These are phyloP conservation scores for Drosophila paranaensis DNA, from an alignment of 2,888 invertebrate genomes.

Conservation along the genomic window DNA sequence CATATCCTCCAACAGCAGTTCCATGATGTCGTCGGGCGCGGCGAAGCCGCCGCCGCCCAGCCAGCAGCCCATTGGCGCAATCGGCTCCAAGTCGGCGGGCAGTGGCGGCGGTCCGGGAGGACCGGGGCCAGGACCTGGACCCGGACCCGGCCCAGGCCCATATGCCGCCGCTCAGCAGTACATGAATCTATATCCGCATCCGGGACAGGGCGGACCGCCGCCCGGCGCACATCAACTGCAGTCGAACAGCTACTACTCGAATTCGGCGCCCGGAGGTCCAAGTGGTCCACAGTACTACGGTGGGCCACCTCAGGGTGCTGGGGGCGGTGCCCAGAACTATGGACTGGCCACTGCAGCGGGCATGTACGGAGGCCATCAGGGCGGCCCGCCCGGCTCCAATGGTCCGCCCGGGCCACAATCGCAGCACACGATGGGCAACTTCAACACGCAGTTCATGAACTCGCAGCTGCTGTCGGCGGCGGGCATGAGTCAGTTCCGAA, in stretches of 20 bases:
- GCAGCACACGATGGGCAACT: slow-evolving; percentile 84
- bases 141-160: slow-evolving; percentile 70
- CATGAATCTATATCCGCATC: slow-evolving; percentile 85
- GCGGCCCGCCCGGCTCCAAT: slow-evolving; percentile 81
- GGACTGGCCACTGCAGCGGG: slow-evolving; percentile 82
- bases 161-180: slow-evolving; percentile 83
- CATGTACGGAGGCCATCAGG: slow-evolving; percentile 84
- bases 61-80: slow-evolving; percentile 93
- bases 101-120: slow-evolving; percentile 69
- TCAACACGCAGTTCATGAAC: slow-evolving; percentile 87
- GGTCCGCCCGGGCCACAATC: slow-evolving; percentile 81
- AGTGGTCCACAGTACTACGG: slow-evolving; percentile 83
- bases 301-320: slow-evolving; percentile 81
- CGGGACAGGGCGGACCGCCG: slow-evolving; percentile 81
- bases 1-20: slow-evolving; percentile 94
- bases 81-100: slow-evolving; percentile 86
- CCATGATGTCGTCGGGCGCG: slow-evolving; percentile 94
- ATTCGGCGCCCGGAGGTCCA: slow-evolving; percentile 84
- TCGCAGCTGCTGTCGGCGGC: slow-evolving; percentile 88
- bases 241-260: slow-evolving; percentile 85
- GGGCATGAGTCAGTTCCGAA: slow-evolving; percentile 85
- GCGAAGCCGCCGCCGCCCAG: slow-evolving; percentile 89
- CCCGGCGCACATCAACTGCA: slow-evolving; percentile 83
- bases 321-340: slow-evolving; percentile 83
- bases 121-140: slow-evolving; percentile 52